A percentile compares a stretch with the other conserved stretches of the same genome.
phyloP scores from a whole-genome alignment of 64 coral and sea anemone species.

The Pachyseris speciosa region DNA sequence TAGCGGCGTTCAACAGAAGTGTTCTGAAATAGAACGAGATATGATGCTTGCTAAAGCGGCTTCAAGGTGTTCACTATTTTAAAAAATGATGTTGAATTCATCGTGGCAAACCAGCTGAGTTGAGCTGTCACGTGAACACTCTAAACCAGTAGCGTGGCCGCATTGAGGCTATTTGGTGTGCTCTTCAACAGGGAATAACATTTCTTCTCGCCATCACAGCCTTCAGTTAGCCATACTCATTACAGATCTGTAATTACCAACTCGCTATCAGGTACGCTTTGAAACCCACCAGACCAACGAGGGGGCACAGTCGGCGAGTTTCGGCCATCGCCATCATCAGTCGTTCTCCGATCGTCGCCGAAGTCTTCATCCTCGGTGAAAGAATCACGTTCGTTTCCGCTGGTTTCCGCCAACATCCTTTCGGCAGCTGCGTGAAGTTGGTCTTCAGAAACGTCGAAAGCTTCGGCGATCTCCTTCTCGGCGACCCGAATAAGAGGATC shows the following conservation, averaged over 20 bases:
- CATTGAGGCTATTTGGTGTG: background rate
- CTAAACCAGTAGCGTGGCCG: background rate
- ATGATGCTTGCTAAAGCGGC: background rate
- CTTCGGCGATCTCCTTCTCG: slow-evolving; percentile 91
- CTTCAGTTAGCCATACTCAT: background rate
- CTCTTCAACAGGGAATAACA: background rate
- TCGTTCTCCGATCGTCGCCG: background rate
- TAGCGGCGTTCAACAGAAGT: background rate
- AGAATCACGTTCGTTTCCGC: slow-evolving; percentile 40
- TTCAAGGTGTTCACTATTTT: background rate
- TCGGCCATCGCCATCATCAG: background rate
- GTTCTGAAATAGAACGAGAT: background rate
- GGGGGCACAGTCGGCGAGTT: slow-evolving; percentile 31
- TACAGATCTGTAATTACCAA: slow-evolving; percentile 91
- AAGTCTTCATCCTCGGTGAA: slow-evolving; percentile 24
- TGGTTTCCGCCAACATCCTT: slow-evolving; percentile 68
- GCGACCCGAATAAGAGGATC: slow-evolving; percentile 85
- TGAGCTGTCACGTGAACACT: background rate
- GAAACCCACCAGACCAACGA: slow-evolving; percentile 71
- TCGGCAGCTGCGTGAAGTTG: slow-evolving; percentile 87
- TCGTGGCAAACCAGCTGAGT: background rate
- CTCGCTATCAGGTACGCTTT: slow-evolving; percentile 64
- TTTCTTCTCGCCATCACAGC: background rate
- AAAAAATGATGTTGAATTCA: background rate
- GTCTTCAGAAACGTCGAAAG: slow-evolving; percentile 94